Base-by-base conservation (phyloP, 2,888 invertebrate species). In the Mylabris sibirica region DNA sequence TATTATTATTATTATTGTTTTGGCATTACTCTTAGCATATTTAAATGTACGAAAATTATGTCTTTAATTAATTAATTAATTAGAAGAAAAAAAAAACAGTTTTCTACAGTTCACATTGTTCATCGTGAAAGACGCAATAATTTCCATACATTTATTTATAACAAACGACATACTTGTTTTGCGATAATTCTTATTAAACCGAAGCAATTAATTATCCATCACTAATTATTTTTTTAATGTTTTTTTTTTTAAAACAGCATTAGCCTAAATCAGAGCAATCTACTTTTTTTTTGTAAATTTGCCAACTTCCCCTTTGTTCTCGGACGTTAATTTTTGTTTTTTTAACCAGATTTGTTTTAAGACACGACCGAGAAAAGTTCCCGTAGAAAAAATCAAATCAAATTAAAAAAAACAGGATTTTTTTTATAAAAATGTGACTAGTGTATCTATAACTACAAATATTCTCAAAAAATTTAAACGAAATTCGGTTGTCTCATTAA, bases 191-290 rank as follows among this genome's bases (percentile, higher is more conserved):
- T 49, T 20, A 49, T 8, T 1, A 49, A 49, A 49, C 49, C 49
- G 2, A 49, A 49, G 49, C 49, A 49, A 1, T 5, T 12, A 44
- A 44, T 44, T 74, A 63, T 64, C 62, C 14, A 6, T n/a, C 20
- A 2, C 20, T 24, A 60, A 60, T 60, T 64, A 14, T 57, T 68
- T 66, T 75, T n/a, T n/a, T n/a, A n/a, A n/a, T n/a, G n/a, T n/a
- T n/a, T n/a, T 74, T 74, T 67, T 75, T 65, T 72, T 53, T 22
- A 24, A 12, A 24, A 24, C 12, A 12, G 53, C 53, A 53, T 11
- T 53, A 53, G 53, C 53, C 53, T 53, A n/a, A n/a, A 53, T 53
- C 53, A 53, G 53, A 53, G 53, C 53, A 24, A 53, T 49, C 9
- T 49, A 49, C 9, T 12, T 22, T 22, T 9, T 22, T 53, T 20